These are phyloP conservation scores for Myanophis thanlyinensis DNA, from an alignment of 2,113 vertebrate genomes.

Conservation along the genomic window DNA sequence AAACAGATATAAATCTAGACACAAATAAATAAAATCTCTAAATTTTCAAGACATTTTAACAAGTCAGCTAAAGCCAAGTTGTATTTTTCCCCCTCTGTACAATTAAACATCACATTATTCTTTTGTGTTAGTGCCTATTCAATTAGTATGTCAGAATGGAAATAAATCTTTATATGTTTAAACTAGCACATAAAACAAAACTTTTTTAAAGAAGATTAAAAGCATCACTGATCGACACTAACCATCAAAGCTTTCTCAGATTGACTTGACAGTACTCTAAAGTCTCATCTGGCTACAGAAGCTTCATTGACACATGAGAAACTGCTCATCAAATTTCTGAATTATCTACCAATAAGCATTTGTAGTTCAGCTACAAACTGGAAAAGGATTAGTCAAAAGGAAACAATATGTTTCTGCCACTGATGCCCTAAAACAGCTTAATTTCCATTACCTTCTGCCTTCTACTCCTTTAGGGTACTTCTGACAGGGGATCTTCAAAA, in stretches of 20 bases:
- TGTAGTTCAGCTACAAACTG: not conserved
- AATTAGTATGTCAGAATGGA: slow-evolving; percentile 1
- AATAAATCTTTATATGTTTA: slow-evolving; percentile 12
- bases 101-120: not conserved
- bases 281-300: not conserved
- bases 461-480: not conserved
- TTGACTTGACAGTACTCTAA: not conserved
- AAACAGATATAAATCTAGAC: not conserved
- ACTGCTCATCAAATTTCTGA: not conserved
- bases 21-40: not conserved
- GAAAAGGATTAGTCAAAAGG: not conserved
- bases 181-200: not conserved
- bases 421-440: not conserved
- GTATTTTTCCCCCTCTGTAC: not conserved
- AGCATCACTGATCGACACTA: not conserved
- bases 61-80: not conserved
- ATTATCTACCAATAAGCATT: not conserved
- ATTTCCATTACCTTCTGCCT: not conserved
- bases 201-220: not conserved
- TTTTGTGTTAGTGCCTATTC: not conserved
- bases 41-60: not conserved
- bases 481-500: not conserved
- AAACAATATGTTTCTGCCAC: not conserved
- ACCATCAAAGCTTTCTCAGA: not conserved
- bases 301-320: not conserved